Base-by-base conservation (phyloP, 2,113 vertebrate species). In the Opisthocomus hoazin region DNA sequence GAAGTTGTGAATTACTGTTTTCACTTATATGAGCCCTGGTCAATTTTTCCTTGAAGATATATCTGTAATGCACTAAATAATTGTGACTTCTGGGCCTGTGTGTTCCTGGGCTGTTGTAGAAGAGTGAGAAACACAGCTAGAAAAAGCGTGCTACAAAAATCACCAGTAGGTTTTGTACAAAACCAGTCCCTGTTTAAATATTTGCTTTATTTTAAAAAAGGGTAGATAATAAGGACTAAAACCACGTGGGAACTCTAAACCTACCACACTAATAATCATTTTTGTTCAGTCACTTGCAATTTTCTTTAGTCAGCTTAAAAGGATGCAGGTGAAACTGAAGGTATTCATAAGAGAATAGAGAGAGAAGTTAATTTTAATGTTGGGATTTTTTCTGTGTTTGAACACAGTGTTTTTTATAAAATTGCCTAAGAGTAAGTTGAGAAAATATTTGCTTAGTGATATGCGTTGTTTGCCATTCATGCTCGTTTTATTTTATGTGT, bases 1-100 rank as follows among this genome's bases (percentile, higher is more conserved):
- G 37, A 7, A 87, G n/a, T 9, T 2, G 6, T 66, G 82, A 83
- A 85, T 83, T 88, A 70, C 15, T 84, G 23, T 73, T 79, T 91
- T 61, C 48, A 54, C 0, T 0, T 87, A 32, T 19, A 7, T 27
- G 41, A 61, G 23, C 18, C 14, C 9, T 69, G 63, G 45, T 66
- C 60, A 76, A 26, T 81, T 85, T 87, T 56, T 19, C 16, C 29
- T 53, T 84, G 76, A 81, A 73, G 77, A 90, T 53, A 45, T 7
- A 3, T 57, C 54, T 84, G 36, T 76, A 80, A 54, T 14, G 29
- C 14, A 15, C 22, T 41, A 53, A 82, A 64, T 46, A 36, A 56
- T 45, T 57, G 22, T 43, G 58, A 39, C 60, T 90, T 80, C 84
- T 74, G 46, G 37, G 8, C 41, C 53, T 22, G 3, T 34, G 45